Base-by-base conservation (phyloP, 1,140 invertebrate genomes). In the Gonatopus flavifemur region DNA sequence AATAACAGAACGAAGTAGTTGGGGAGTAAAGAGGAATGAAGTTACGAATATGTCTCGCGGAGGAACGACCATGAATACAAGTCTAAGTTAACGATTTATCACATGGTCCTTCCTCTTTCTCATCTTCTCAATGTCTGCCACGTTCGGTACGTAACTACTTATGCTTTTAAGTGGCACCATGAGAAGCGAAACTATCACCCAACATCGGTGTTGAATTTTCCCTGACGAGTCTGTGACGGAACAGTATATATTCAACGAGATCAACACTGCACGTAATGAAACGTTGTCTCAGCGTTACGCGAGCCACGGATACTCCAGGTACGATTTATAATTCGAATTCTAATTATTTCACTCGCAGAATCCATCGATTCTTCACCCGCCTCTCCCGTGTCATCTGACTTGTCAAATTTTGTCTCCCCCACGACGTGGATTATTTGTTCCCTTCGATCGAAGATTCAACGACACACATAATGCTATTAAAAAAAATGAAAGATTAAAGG, bases 81-180 rank as follows among this genome's bases (percentile, higher is more conserved):
- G 32, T 41, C 31, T 32, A 40, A 42, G 38, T 52, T 35, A 55
- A 61, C 55, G 49, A 63, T 63, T 63, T 61, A 63, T 58, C 59
- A 52, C 48, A 16, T 25, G 38, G 40, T 35, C 18, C 24, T 42
- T 28, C 25, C 12, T 28, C 6, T 28, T 12, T 28, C 25, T 6
- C 6, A 12, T 7, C 40, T 42, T 42, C n/a, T n/a, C n/a, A n/a
- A n/a, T 40, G 35, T 42, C 28, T 33, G 16, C 32, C 31, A 36
- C 28, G 45, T 54, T 49, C 32, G 21, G 20, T 38, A 28, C 18
- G 45, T 44, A 60, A 54, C 49, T 48, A 48, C 22, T 10, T 15
- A n/a, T n/a, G n/a, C n/a, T n/a, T n/a, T n/a, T n/a, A n/a, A n/a
- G n/a, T 30, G 5, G 1, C 15, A 20, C 31, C 38, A 19, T 24